Evolutionary conservation across 2,888 invertebrate genomes (phyloP), one percentile per base, ranked within the genome.

Genomic region (Zygogramma bicolorata): DNA sequence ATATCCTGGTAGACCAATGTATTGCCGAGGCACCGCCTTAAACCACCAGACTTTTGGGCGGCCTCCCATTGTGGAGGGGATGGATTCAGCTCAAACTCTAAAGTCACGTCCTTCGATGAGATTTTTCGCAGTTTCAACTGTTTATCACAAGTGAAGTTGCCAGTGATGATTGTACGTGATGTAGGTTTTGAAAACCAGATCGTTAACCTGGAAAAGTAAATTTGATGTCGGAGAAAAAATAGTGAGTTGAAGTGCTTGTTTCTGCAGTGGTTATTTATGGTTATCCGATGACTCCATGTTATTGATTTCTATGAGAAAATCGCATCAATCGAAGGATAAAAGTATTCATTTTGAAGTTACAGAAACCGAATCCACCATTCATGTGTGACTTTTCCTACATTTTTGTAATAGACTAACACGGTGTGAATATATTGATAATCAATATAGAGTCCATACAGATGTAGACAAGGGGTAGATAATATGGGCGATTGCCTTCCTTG

Each of bases 1-100:
- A 76, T 74, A 74, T 73, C 71, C 67, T 61, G 65, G 65, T 42
- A 74, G 73, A 69, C 75, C 75, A 72, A 75, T 82, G 80, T 84
- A 82, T 81, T 5, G 31, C 53, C 20, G 15, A 27, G 74, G 76
- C 77, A 57, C 80, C 80, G 78, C 80, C 79, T 75, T 62, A 63
- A 60, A 60, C 67, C 73, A 65, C 69, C 74, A 79, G 78, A 80
- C 77, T 79, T 73, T 67, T 71, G 77, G 81, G 79, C 77, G 80
- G 76, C 62, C 70, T 63, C 61, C 63, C 49, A 59, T 40, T 42
- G 25, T 31, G 25, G 65, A 42, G 61, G 27, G 58, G 67, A 46
- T 13, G 20, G 63, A 46, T 34, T 59, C 29, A 60, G 13, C 60
- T 27, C 22, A 29, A 63, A 34, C 67, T 73, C 67, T 66, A 57